Base-by-base conservation (phyloP, 1,140 invertebrate genomes). In the Papilio machaon region DNA sequence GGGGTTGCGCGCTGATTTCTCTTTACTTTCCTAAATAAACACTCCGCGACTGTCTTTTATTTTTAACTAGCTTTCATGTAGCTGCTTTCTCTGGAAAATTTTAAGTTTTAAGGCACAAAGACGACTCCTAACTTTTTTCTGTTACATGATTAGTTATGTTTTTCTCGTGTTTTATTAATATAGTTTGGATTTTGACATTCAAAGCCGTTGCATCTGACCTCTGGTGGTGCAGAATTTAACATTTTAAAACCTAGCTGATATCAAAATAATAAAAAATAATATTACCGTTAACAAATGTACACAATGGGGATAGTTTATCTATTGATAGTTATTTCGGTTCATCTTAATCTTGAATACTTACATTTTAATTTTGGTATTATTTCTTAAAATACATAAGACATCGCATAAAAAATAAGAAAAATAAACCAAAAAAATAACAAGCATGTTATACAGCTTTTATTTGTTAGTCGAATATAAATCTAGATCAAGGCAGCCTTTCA, bases 1-100 rank as follows among this genome's bases (percentile, higher is more conserved):
- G 83, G 81, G 88, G 83, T 82, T 78, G 74, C 76, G 85, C 85
- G 83, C 84, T 89, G 89, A 90, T 92, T 91, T 89, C 84, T 80
- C 81, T 85, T 81, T 86, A 85, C 87, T 89, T 87, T 90, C 82
- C 83, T 90, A 90, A 90, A 87, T 91, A 91, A 90, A 92, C 91
- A 87, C 83, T 67, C 79, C 84, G 83, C 80, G 79, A 77, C 49
- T 82, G 79, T 77, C 79, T 82, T 85, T 86, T 86, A 85, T 84
- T 84, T 84, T 73, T 74, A 74, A 74, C 38, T 74, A 49, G 73
- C 46, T 74, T 74, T 23, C 43, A n/a, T 49, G 38, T 74, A 49
- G 35, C 13, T 47, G 10, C 43, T 46, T 47, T 47, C 38, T 49
- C 49, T 74, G 60, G 23, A 2, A 13, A 30, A 64, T 64, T 64